Conservation (phyloP, 2,113 vertebrate species). For the Tympanuchus pallidicinctus region DNA sequence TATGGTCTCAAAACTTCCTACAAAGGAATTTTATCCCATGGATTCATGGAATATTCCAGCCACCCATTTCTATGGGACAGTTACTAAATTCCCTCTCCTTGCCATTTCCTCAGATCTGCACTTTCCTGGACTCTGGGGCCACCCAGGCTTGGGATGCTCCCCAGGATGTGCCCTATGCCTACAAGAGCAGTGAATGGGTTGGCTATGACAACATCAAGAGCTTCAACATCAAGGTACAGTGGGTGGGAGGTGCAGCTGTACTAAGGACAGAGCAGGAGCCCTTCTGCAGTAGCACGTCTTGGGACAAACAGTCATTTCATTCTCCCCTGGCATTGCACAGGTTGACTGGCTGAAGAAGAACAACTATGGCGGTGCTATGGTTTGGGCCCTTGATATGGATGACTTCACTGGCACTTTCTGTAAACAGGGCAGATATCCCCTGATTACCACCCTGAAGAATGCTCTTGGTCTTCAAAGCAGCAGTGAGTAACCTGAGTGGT, state of each 20-base stretch:
- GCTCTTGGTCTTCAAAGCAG: slow-evolving; percentile 57
- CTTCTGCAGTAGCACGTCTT: neutral
- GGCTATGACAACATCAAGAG: slow-evolving; percentile 83
- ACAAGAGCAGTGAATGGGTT: slow-evolving; percentile 77
- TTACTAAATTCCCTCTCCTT: neutral
- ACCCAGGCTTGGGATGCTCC: slow-evolving; percentile 75
- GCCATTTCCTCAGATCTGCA: slow-evolving; percentile 72
- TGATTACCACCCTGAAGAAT: slow-evolving; percentile 79
- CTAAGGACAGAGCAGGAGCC: rapidly evolving
- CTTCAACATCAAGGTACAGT: slow-evolving; percentile 80
- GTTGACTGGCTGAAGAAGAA: slow-evolving; percentile 79
- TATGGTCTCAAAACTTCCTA: no score
- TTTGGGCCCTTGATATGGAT: slow-evolving; percentile 85
- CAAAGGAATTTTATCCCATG: no score
- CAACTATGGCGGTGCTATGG: slow-evolving; percentile 82
- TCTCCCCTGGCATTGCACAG: slow-evolving; percentile 33
- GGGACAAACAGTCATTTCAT: neutral
- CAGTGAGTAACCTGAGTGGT: neutral
- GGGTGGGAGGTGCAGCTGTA: neutral
- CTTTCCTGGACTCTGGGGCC: slow-evolving; percentile 74
- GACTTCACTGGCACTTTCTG: slow-evolving; percentile 84
- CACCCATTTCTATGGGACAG: neutral
- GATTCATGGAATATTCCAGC: neutral
- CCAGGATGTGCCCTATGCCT: slow-evolving; percentile 80
- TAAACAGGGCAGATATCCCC: slow-evolving; percentile 78